Percentiles rank a stretch among this genome's conserved stretches.
These are phyloP conservation scores for Ctenopoma kingsleyae DNA, from an alignment of 2,797 vertebrate species.

Conservation along the genomic window DNA sequence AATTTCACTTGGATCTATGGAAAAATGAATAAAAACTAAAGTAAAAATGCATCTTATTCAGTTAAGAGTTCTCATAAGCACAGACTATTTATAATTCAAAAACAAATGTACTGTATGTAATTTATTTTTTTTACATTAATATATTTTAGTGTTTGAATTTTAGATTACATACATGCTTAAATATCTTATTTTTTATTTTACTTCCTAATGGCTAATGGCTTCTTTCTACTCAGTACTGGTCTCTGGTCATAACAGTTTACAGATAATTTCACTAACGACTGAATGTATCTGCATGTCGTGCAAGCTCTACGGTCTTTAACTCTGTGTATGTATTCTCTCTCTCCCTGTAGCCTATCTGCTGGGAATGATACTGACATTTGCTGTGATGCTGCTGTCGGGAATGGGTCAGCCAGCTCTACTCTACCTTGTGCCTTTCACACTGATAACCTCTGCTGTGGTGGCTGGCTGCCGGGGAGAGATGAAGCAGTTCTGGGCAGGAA, in stretches of 20 bases:
- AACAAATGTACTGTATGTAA: background rate
- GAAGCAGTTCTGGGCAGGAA: slow-evolving; percentile 93
- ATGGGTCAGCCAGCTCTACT: slow-evolving; percentile 95
- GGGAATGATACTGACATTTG: slow-evolving; percentile 92
- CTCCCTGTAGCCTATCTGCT: slow-evolving; percentile 88
- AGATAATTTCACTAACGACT: background rate
- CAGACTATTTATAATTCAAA: background rate
- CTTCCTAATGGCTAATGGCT: background rate
- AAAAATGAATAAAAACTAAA: background rate
- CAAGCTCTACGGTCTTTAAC: background rate
- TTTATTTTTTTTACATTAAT: background rate
- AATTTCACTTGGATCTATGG: background rate
- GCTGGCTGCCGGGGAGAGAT: slow-evolving; percentile 91
- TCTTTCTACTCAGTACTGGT: background rate
- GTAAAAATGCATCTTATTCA: background rate
- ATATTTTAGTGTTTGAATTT: no score
- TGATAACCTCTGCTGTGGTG: slow-evolving; percentile 87
- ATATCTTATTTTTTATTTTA: no score
- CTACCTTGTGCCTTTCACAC: slow-evolving; percentile 95
- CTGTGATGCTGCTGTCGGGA: slow-evolving; percentile 89
- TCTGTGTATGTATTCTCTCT: slow-evolving; percentile 30
- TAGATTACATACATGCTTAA: no score
- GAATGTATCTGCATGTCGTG: slow-evolving; percentile 1
- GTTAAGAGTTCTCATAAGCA: background rate
- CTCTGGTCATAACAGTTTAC: background rate